These are phyloP conservation scores for Aproaerema taeniolella DNA, from an alignment of 2,888 invertebrate species.

Conservation along the genomic window DNA sequence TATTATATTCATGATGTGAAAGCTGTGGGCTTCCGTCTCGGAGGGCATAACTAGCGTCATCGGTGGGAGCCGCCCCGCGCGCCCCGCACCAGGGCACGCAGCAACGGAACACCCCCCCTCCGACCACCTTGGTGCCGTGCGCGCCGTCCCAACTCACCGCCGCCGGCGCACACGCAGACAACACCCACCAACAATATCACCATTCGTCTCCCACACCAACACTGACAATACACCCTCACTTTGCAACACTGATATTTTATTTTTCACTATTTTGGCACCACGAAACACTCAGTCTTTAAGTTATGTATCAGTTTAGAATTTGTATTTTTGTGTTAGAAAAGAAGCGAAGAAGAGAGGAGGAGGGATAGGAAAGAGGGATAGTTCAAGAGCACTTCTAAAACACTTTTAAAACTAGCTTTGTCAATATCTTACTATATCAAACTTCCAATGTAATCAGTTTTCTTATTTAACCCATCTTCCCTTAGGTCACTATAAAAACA, in stretches of 20 bases:
- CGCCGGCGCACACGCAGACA: conserved; percentile 38
- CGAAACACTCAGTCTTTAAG: too few relatives aligned
- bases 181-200: conserved; percentile 16
- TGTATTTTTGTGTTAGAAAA: too few relatives aligned
- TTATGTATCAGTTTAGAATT: too few relatives aligned
- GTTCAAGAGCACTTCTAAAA: too few relatives aligned
- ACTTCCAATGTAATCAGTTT: conserved; percentile 11
- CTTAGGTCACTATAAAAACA: too few relatives aligned
- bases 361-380: too few relatives aligned
- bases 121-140: conserved; percentile 81
- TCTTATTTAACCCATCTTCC: too few relatives aligned
- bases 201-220: conserved; percentile 17
- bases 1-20: conserved; percentile 35
- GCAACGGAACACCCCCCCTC: conserved; percentile 88
- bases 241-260: too few relatives aligned
- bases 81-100: conserved; percentile 89
- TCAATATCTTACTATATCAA: too few relatives aligned
- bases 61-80: conserved; percentile 81
- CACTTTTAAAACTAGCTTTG: too few relatives aligned
- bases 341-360: too few relatives aligned
- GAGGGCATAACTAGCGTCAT: conserved; percentile 74
- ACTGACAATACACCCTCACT: conserved; percentile 1
- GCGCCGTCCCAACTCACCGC: conserved; percentile 65
- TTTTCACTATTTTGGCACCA: too few relatives aligned
- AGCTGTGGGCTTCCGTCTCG: conserved; percentile 63